Conservation (phyloP, 1,140 invertebrate genomes). For the Drosophila nebulosa region DNA sequence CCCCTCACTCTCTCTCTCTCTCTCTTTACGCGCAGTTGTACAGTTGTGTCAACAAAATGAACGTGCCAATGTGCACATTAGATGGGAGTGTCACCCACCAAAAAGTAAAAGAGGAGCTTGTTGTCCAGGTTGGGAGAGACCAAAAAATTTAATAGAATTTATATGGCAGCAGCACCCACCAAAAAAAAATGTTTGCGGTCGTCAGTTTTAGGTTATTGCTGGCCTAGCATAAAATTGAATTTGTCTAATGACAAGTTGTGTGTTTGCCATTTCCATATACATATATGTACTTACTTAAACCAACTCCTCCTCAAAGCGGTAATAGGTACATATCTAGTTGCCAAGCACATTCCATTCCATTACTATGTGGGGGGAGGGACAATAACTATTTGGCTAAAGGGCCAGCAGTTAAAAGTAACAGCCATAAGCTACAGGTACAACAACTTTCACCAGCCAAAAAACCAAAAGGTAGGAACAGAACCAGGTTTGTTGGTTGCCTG, state of each 20-base stretch:
- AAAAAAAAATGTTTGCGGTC: slow-evolving; percentile 75
- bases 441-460: neutral
- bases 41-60: slow-evolving; percentile 76
- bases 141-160: slow-evolving; percentile 77
- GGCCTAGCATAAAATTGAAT: slow-evolving; percentile 71
- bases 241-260: slow-evolving; percentile 78
- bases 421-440: slow-evolving; percentile 68
- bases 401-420: slow-evolving; percentile 67
- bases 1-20: neutral
- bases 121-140: neutral
- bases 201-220: slow-evolving; percentile 36
- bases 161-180: slow-evolving; percentile 66
- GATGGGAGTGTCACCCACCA: slow-evolving; percentile 32
- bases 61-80: slow-evolving; percentile 77
- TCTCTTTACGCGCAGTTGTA: slow-evolving; percentile 25
- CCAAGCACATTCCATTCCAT: slow-evolving; percentile 49
- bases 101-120: neutral
- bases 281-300: too few species aligned
- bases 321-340: too few species aligned
- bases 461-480: neutral
- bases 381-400: slow-evolving; percentile 75
- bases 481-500: too few species aligned
- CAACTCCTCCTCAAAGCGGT: too few species aligned
- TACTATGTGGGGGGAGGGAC: neutral
- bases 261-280: slow-evolving; percentile 35